Base-by-base conservation (phyloP, 53 echinoderm and acorn worm genomes). In the Holothuria scabra region DNA sequence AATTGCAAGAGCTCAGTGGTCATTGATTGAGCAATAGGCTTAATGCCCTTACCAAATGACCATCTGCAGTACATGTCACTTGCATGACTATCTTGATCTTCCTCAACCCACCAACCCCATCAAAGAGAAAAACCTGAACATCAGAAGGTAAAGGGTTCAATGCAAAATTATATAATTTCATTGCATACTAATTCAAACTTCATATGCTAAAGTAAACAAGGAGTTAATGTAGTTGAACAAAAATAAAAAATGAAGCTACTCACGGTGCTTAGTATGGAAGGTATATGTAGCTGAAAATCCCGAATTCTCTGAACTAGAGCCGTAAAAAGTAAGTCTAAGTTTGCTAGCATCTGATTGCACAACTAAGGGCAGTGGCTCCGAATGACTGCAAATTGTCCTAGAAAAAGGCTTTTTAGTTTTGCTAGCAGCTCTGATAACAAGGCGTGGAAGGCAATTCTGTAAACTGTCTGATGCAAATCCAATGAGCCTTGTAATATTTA, bases 281-380 rank as follows among this genome's bases (percentile, higher is more conserved):
- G 87, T 93, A 89, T 89, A 96, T 37, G 93, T 69, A 37, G 96
- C 96, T 85, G 80, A 86, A 85, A 95, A 96, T 66, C 88, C 85
- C 69, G 91, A 81, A 81, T 64, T 64, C 20, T 63, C 37, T 63
- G 65, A 64, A 38, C 63, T 81, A 22, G 82, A 81, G 76, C 93
- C 89, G 62, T 87, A 82, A 81, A 93, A 96, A 74, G 87, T 88
- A 60, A 96, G 76, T 65, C 88, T 93, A 14, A 96, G 89, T 89
- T 96, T 91, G 48, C 89, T 91, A 46, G 88, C 90, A 60, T 75
- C 71, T 72, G 96, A 96, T 83, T 91, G 91, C 90, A 96, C 93
- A 56, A 91, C 84, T 57, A 87, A 76, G 46, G 96, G 96, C 65
- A 96, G 83, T 49, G 82, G 87, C 46, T 79, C 82, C 38, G 62